These are phyloP conservation scores for Lepus europaeus DNA, from an alignment of 2,113 vertebrate genomes.

Conservation along the genomic window DNA sequence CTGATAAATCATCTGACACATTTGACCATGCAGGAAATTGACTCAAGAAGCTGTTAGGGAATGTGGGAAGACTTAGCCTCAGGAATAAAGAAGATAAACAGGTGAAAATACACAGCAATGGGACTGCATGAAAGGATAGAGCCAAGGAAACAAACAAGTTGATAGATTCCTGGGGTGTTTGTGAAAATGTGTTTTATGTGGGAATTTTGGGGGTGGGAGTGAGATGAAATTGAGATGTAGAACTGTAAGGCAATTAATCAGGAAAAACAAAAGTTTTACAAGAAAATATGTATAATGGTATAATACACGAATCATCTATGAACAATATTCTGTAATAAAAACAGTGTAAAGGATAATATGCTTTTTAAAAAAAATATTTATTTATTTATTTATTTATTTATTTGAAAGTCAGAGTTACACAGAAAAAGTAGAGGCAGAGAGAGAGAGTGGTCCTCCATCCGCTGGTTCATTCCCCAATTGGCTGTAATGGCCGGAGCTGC, in stretches of 20 bases:
- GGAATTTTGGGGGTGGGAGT: neutral
- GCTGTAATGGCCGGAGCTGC: too few species aligned
- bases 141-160: neutral
- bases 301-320: neutral
- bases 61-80: neutral
- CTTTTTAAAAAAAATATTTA: neutral
- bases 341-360: neutral
- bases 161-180: neutral
- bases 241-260: constrained; percentile 8
- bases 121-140: neutral
- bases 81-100: constrained; percentile 39
- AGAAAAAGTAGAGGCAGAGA: too few species aligned
- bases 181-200: neutral
- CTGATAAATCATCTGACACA: neutral
- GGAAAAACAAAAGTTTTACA: neutral
- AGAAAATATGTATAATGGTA: neutral
- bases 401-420: too few species aligned
- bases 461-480: too few species aligned
- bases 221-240: neutral
- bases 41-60: neutral
- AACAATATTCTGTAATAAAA: constrained; percentile 22
- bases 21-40: neutral
- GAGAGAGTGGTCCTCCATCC: too few species aligned
- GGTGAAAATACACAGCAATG: neutral
- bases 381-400: too few species aligned